These are phyloP conservation scores for Hybognathus amarus DNA, from an alignment of 2,797 vertebrate species.

Conservation along the genomic window DNA sequence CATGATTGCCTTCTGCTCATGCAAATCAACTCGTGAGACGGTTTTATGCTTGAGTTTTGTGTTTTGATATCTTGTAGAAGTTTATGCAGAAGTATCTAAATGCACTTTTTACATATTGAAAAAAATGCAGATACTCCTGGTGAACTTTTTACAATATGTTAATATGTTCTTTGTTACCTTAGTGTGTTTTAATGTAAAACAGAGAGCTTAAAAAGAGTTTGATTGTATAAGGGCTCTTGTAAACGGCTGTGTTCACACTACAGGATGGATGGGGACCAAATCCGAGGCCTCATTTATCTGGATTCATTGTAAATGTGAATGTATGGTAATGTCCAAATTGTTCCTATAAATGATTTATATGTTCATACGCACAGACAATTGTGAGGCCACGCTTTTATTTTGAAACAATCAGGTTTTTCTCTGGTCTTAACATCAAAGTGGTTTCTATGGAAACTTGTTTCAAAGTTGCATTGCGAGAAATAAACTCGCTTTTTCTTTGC, in stretches of 20 bases:
- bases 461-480: no score
- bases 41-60: not conserved
- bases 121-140: not conserved
- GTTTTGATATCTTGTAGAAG: not conserved
- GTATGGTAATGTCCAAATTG: not conserved
- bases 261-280: conserved; percentile 1
- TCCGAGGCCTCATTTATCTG: not conserved
- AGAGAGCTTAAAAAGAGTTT: conserved; percentile 8
- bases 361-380: not conserved
- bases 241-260: not conserved
- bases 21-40: not conserved
- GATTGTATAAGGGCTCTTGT: conserved; percentile 25
- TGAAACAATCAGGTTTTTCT: conserved; percentile 1
- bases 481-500: no score
- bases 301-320: not conserved
- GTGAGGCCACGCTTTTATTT: not conserved
- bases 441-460: no score
- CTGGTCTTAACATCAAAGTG: no score
- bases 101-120: not conserved
- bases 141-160: not conserved
- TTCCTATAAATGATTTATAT: not conserved
- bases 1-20: conserved; percentile 18
- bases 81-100: not conserved
- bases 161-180: not conserved
- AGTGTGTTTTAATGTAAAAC: conserved; percentile 2